Evolutionary conservation across 1,140 invertebrate species (phyloP), one percentile per base, ranked within the genome.

Genomic region (Eumeta japonica): DNA sequence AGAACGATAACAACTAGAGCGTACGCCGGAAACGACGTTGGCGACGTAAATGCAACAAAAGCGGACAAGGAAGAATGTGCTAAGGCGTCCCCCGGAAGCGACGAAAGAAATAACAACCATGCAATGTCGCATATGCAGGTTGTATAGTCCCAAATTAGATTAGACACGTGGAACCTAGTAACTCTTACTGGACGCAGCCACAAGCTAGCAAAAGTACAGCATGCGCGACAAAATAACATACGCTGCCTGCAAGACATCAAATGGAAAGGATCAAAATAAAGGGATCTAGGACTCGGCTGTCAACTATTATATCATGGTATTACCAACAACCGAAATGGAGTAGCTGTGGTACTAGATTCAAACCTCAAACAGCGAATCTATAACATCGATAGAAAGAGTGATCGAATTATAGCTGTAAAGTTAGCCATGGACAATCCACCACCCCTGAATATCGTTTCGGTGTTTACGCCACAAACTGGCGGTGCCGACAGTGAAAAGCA

Each of bases 1-100:
- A 28, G 15, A 12, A 33, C 16, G 30, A 10, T 9, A 20, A 39
- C 11, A 15, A 10, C 14, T 32, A 32, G 30, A 16, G 30, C 30
- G 30, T 32, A 15, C 30, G 15, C 13, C 30, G 7, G 7, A 32
- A 32, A n/a, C n/a, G n/a, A n/a, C n/a, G n/a, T n/a, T n/a, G n/a
- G 30, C 30, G 30, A 32, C 30, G 30, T 3, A 2, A n/a, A 16
- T 15, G 30, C 14, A 10, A 16, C 4, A 4, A 32, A 32, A 27
- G 38, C 30, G 31, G 28, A 17, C 1, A 19, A 29, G 29, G 36
- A 16, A 18, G 16, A 12, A 30, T 32, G 33, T 37, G 15, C 43
- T 45, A 42, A 37, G 45, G 35, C 44, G 44, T 46, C 4, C 35
- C 44, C 44, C 35, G 2, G 10, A 46, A 42, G 39, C 35, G 44